phyloP scores from a whole-genome alignment of 2,888 invertebrate species.

The Metacarcinus magister region DNA sequence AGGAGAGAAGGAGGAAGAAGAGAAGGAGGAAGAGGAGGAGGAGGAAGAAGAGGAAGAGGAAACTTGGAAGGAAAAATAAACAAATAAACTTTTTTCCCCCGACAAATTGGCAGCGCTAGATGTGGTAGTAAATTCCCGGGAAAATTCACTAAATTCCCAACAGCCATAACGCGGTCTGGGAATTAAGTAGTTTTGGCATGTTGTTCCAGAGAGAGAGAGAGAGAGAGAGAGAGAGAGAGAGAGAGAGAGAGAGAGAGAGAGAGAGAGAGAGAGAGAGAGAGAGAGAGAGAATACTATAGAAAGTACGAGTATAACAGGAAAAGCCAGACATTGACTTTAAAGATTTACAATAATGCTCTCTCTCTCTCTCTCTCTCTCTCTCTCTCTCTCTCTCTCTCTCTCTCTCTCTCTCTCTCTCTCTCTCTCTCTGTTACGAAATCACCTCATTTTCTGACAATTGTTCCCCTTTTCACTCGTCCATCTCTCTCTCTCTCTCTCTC shows the following conservation, averaged over 20 bases:
- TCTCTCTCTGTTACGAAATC: background rate
- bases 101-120: background rate
- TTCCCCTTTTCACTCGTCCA: background rate
- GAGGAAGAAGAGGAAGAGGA: background rate
- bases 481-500: background rate
- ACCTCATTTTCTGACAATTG: background rate
- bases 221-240: background rate
- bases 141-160: background rate
- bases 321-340: background rate
- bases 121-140: background rate
- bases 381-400: slow-evolving; percentile 14
- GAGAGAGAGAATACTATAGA: background rate
- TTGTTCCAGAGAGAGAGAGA: background rate
- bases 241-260: slow-evolving; percentile 8
- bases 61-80: background rate
- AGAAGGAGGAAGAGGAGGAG: background rate
- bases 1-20: background rate
- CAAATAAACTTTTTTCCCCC: background rate
- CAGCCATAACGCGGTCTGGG: slow-evolving; percentile 3
- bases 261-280: background rate
- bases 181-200: background rate
- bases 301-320: background rate
- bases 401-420: slow-evolving; percentile 26
- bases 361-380: background rate
- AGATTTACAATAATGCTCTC: background rate